Evolutionary conservation across 1,140 invertebrate species (phyloP).

Genomic region (Geopemphigus sp.): DNA sequence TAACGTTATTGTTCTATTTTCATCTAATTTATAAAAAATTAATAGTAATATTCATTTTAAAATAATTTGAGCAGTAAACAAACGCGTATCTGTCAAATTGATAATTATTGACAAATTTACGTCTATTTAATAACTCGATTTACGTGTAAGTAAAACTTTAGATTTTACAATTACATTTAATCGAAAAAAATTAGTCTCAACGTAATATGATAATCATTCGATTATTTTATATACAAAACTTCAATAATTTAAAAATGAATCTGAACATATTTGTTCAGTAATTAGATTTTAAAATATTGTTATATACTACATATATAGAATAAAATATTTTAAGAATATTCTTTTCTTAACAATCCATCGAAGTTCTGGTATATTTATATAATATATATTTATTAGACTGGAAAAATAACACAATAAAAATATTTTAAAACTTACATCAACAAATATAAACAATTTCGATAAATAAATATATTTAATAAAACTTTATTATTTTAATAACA

Average conservation of each 20-base stretch:
- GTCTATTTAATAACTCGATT: no score
- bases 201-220: no score
- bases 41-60: no score
- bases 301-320: not conserved
- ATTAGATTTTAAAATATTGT: not conserved
- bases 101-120: no score
- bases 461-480: constrained; percentile 34
- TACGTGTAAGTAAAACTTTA: no score
- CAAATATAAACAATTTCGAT: not conserved
- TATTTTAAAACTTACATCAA: constrained; percentile 34
- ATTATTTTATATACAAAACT: not conserved
- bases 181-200: no score
- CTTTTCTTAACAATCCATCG: not conserved
- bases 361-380: not conserved
- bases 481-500: constrained; percentile 36
- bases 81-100: no score
- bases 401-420: constrained; percentile 22
- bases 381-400: not conserved
- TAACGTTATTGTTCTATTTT: no score
- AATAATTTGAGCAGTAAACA: no score
- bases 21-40: no score
- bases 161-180: no score
- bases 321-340: not conserved
- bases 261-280: not conserved
- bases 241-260: not conserved